Evolutionary conservation across 2,113 vertebrate genomes (phyloP).

Genomic region (Bucco capensis): DNA sequence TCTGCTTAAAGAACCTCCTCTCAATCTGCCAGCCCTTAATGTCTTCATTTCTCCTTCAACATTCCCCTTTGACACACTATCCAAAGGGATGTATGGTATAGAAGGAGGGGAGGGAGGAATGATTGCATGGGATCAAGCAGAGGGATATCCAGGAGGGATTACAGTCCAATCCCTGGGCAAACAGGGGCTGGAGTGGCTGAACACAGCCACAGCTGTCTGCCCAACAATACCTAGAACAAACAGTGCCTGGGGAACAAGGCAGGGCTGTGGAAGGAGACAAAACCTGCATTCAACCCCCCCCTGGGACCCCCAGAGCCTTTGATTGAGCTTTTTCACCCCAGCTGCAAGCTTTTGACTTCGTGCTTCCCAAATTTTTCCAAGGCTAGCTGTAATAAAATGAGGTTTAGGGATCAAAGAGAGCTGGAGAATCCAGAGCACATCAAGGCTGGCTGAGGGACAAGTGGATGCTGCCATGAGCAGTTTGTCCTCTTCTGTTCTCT

Average conservation of each 20-base stretch:
- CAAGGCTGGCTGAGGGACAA: neutral
- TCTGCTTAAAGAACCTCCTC: neutral
- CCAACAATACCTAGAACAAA: slow-evolving; percentile 77
- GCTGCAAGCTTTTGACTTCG: neutral
- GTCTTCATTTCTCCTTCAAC: slow-evolving; percentile 33
- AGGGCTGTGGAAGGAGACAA: neutral
- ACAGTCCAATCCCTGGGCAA: slow-evolving; percentile 75
- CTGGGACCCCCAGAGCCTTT: neutral
- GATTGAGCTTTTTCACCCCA: neutral
- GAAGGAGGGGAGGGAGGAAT: neutral
- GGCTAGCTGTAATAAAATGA: slow-evolving; percentile 31
- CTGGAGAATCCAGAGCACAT: neutral
- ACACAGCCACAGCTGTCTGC: slow-evolving; percentile 78
- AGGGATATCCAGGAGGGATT: slow-evolving; percentile 74
- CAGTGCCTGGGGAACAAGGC: slow-evolving; percentile 64
- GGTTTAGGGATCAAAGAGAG: slow-evolving; percentile 52
- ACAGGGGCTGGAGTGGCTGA: slow-evolving; percentile 71
- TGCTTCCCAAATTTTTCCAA: neutral
- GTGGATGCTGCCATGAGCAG: neutral
- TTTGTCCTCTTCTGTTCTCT: neutral
- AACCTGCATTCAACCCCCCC: slow-evolving; percentile 8
- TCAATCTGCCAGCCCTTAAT: slow-evolving; percentile 2
- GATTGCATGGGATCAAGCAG: slow-evolving; percentile 8
- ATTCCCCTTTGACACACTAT: neutral
- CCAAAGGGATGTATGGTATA: neutral